Percentiles rank a stretch among this genome's conserved stretches.
Conservation (phyloP, 2,888 invertebrate genomes). For the Cheilosia variabilis region DNA sequence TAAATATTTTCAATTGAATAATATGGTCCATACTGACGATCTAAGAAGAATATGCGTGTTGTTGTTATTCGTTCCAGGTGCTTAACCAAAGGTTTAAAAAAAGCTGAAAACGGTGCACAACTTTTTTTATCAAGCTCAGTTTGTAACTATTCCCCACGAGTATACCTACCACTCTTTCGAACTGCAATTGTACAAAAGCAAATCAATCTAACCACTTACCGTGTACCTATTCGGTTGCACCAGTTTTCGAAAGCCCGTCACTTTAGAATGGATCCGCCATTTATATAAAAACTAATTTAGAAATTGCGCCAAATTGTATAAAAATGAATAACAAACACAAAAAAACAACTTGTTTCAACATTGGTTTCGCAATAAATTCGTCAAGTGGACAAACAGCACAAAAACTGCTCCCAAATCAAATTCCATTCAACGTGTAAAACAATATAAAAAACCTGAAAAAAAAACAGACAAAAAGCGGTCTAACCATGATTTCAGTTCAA, state of each 20-base stretch:
- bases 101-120: not conserved
- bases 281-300: constrained; percentile 14
- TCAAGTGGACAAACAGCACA: constrained; percentile 50
- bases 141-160: constrained; percentile 16
- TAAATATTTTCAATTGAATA: no score
- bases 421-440: not conserved
- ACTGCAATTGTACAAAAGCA: not conserved
- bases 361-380: constrained; percentile 11
- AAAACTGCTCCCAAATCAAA: constrained; percentile 34
- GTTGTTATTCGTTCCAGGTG: no score
- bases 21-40: no score
- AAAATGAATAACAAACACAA: constrained; percentile 6
- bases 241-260: not conserved
- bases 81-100: no score
- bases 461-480: not conserved
- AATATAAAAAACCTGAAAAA: not conserved
- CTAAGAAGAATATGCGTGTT: no score
- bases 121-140: not conserved
- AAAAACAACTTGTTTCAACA: not conserved
- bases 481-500: constrained; percentile 3
- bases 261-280: constrained; percentile 31
- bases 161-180: not conserved
- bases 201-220: constrained; percentile 5
- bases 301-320: constrained; percentile 28
- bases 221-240: not conserved